A percentile compares a stretch with the other conserved stretches of the same genome.
These are phyloP conservation scores for Dynastes grantii DNA, from an alignment of 2,888 invertebrate species.

Conservation along the genomic window DNA sequence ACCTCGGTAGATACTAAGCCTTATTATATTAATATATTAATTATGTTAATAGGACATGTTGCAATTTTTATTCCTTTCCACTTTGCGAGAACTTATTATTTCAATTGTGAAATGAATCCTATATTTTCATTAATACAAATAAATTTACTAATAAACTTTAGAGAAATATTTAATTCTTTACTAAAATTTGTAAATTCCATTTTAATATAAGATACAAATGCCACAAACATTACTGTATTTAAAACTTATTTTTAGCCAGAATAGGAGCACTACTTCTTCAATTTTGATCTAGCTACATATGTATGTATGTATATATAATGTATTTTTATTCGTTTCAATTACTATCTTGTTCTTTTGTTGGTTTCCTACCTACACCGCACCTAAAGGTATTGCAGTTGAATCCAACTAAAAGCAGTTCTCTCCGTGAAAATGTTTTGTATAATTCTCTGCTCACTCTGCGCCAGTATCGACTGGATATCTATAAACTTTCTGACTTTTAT, in stretches of 20 bases:
- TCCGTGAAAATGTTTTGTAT: constrained; percentile 30
- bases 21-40: too few relatives aligned
- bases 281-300: not conserved
- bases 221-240: not conserved
- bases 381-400: constrained; percentile 34
- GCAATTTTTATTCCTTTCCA: too few relatives aligned
- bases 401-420: constrained; percentile 47
- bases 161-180: too few relatives aligned
- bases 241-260: too few relatives aligned
- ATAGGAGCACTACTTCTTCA: not conserved
- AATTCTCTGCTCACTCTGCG: constrained; percentile 1
- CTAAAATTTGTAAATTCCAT: too few relatives aligned
- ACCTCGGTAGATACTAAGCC: too few relatives aligned
- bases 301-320: not conserved
- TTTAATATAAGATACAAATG: not conserved
- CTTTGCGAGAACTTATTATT: too few relatives aligned
- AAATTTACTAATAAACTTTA: too few relatives aligned
- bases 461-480: constrained; percentile 42
- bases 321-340: not conserved
- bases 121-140: too few relatives aligned
- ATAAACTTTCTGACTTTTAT: not conserved
- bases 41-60: too few relatives aligned
- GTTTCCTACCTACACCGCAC: constrained; percentile 33
- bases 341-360: not conserved
- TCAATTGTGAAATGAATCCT: too few relatives aligned